Percentiles rank a stretch among this genome's conserved stretches.
Evolutionary conservation across 2,113 vertebrate species (phyloP).

Genomic region (Seriola rivoliana): DNA sequence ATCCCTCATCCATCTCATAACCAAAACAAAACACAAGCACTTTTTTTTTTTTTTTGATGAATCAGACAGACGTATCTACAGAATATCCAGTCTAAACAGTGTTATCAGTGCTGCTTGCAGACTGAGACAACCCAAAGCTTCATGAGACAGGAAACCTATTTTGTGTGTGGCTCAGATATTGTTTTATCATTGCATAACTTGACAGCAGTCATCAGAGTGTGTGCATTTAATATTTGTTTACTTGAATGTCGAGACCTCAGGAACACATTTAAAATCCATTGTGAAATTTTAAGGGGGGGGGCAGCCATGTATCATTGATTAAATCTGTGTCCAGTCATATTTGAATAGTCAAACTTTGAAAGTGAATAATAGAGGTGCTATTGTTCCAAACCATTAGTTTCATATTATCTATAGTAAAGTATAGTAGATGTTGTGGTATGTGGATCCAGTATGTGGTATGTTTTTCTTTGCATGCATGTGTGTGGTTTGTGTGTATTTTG

Average conservation of each 20-base stretch:
- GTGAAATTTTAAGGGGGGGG: neutral
- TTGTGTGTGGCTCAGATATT: conserved; percentile 11
- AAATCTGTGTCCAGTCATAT: neutral
- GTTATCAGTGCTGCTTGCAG: conserved; percentile 63
- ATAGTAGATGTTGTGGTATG: conserved; percentile 10
- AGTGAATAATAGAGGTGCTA: neutral
- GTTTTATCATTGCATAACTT: conserved; percentile 30
- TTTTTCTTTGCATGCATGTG: conserved; percentile 14
- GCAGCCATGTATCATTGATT: neutral
- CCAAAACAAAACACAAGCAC: conserved; percentile 58
- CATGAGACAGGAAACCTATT: conserved; percentile 22
- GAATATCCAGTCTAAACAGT: conserved; percentile 70
- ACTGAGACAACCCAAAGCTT: conserved; percentile 23
- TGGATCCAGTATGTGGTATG: conserved; percentile 12
- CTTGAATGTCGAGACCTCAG: neutral
- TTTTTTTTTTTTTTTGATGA: neutral
- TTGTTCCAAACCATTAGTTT: neutral
- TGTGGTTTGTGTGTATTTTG: conserved; percentile 23
- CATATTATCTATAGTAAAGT: neutral
- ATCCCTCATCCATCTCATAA: conserved; percentile 34
- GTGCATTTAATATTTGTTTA: neutral
- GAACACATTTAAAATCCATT: neutral
- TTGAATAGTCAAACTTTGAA: neutral
- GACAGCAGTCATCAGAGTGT: neutral
- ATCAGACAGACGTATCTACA: conserved; percentile 34